These are phyloP conservation scores for Penaeus japonicus DNA, from an alignment of 1,140 invertebrate genomes.

Conservation along the genomic window DNA sequence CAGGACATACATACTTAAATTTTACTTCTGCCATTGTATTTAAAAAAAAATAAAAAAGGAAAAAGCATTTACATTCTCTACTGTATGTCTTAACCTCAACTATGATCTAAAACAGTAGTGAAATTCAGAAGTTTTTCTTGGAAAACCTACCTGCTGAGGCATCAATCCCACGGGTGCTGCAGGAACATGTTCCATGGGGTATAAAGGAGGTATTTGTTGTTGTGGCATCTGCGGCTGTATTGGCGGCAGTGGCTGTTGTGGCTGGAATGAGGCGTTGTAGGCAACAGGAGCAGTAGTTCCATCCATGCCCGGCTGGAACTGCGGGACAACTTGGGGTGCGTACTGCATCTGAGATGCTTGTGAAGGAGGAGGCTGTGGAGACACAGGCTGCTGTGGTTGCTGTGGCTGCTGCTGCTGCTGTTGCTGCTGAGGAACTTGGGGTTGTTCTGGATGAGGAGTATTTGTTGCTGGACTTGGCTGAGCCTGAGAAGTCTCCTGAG, in stretches of 20 bases:
- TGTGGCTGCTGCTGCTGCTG: neutral
- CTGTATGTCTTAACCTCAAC: too few species aligned
- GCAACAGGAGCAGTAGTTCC: neutral
- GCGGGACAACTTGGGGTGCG: constrained; percentile 21
- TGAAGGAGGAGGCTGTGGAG: neutral
- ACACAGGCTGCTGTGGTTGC: neutral
- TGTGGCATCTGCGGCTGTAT: neutral
- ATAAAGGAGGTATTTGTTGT: constrained; percentile 27
- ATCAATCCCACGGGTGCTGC: constrained; percentile 7
- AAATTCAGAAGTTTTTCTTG: too few species aligned
- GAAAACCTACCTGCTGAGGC: constrained; percentile 18
- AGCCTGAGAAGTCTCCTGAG: neutral
- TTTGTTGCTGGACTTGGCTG: neutral
- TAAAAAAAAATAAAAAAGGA: too few species aligned
- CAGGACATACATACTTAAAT: neutral
- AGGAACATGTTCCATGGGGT: constrained; percentile 33
- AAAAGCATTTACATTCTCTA: too few species aligned
- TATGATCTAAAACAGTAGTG: too few species aligned
- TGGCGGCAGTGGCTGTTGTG: constrained; percentile 6
- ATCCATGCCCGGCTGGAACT: constrained; percentile 25
- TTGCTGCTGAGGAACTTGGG: neutral
- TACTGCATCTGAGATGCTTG: constrained; percentile 1
- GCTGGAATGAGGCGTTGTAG: constrained; percentile 10
- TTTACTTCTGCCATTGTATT: too few species aligned
- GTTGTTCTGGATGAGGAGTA: neutral